These are phyloP conservation scores for Cotesia chilonis DNA, from an alignment of 1,140 invertebrate genomes.

Conservation along the genomic window DNA sequence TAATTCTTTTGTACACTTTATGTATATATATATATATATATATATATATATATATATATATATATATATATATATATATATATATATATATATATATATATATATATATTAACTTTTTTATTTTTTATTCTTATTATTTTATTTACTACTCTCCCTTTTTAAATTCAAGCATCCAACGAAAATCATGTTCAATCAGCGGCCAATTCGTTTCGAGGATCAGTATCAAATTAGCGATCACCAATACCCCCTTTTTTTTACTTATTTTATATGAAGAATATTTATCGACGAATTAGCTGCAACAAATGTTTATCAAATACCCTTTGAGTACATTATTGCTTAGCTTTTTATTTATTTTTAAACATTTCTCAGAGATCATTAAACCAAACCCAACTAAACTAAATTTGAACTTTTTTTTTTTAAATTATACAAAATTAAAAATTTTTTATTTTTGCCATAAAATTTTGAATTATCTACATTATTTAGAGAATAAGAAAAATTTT, in stretches of 20 bases:
- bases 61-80: too few relatives aligned
- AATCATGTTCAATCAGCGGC: conserved; percentile 25
- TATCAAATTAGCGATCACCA: conserved; percentile 24
- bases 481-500: too few relatives aligned
- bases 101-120: background rate
- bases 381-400: too few relatives aligned
- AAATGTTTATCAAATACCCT: conserved; percentile 7
- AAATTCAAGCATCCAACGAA: conserved; percentile 23
- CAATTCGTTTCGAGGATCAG: conserved; percentile 30
- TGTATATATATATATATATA: too few relatives aligned
- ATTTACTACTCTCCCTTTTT: conserved; percentile 5
- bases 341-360: background rate
- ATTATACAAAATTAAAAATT: too few relatives aligned
- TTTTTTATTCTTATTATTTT: conserved; percentile 26
- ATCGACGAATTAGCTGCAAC: conserved; percentile 22
- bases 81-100: too few relatives aligned
- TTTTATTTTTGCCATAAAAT: too few relatives aligned
- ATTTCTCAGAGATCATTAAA: conserved; percentile 3
- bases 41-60: too few relatives aligned
- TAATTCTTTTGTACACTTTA: conserved; percentile 1
- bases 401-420: too few relatives aligned
- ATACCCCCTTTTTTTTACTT: conserved; percentile 9
- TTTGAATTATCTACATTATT: too few relatives aligned
- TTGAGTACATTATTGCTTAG: background rate
- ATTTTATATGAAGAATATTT: conserved; percentile 1